Evolutionary conservation across 2,797 vertebrate genomes (phyloP).

Genomic region (Typhlichthys eigenmanni): DNA sequence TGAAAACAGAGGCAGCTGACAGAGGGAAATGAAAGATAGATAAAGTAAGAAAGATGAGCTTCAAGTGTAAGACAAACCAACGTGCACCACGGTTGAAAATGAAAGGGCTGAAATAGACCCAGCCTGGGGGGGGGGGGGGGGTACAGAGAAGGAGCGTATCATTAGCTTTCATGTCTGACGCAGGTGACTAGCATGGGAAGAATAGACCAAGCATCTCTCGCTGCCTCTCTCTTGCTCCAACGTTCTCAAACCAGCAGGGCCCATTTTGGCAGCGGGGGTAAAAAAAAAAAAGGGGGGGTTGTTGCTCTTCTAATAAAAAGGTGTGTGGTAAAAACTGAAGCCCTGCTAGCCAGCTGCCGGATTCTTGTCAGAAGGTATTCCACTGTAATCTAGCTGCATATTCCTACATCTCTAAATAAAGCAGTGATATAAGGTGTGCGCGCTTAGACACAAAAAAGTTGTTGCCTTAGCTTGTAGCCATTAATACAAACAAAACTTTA

Average conservation of each 20-base stretch:
- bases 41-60: slow-evolving; percentile 10
- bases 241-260: slow-evolving; percentile 41
- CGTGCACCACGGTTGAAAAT: too few relatives aligned
- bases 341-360: slow-evolving; percentile 58
- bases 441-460: slow-evolving; percentile 5
- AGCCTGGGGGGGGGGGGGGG: slow-evolving; percentile 11
- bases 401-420: slow-evolving; percentile 13
- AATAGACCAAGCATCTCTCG: slow-evolving; percentile 51
- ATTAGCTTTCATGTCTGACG: slow-evolving; percentile 63
- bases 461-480: neutral
- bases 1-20: neutral
- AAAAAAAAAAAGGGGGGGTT: slow-evolving; percentile 13
- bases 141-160: slow-evolving; percentile 50
- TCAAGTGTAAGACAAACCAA: too few relatives aligned
- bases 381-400: slow-evolving; percentile 21
- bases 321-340: slow-evolving; percentile 38
- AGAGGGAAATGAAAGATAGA: neutral
- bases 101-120: too few relatives aligned
- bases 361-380: slow-evolving; percentile 36
- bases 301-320: slow-evolving; percentile 34
- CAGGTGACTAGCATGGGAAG: slow-evolving; percentile 69
- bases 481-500: slow-evolving; percentile 1
- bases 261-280: slow-evolving; percentile 29
- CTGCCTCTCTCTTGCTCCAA: slow-evolving; percentile 15
- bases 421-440: slow-evolving; percentile 6